Base-by-base conservation (phyloP, 2,797 vertebrate species). In the Allobates femoralis region DNA sequence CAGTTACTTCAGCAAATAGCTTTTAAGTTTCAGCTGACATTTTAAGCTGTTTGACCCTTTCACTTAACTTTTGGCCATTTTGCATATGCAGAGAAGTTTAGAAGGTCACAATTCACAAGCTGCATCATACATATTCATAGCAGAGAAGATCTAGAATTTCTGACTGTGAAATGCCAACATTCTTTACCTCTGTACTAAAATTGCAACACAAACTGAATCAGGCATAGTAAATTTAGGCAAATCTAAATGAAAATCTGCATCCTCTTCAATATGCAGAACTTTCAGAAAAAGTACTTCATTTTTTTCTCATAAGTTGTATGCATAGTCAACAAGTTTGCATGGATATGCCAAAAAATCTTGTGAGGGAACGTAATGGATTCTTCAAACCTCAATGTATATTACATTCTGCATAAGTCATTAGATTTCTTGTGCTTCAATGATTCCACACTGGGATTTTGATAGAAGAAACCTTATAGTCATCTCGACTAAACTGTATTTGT, bases 1-100 rank as follows among this genome's bases (percentile, higher is more conserved):
- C 34, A 50, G 34, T 64, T 64, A 26, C 56, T 80, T 50, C 23
- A 64, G 34, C 34, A 62, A 62, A 46, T 80, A 80, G 37, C 21
- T 64, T 64, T 21, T 46, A 64, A 50, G 78, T 80, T 80, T 80
- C n/a, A 50, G 58, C n/a, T 80, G 79, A 50, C 41, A 74, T 83
- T 83, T 83, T 83, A 83, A 73, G 7, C 67, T 28, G 23, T 83
- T 46, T 73, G 67, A 83, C 67, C 79, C 67, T 73, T 83, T 73
- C 32, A 73, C 69, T 83, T 73, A 83, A 83, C 81, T 83, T 83
- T 83, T 73, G 67, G n/a, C 67, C 81, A 74, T 74, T 83, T 83
- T 83, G 67, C 81, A 83, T 83, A 58, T 73, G 51, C 51, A 83
- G 34, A 83, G 81, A 83, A 19, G 51, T 69, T 73, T 69, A 83